Evolutionary conservation across 2,888 invertebrate species (phyloP).

Genomic region (Pemphredon lugubris): DNA sequence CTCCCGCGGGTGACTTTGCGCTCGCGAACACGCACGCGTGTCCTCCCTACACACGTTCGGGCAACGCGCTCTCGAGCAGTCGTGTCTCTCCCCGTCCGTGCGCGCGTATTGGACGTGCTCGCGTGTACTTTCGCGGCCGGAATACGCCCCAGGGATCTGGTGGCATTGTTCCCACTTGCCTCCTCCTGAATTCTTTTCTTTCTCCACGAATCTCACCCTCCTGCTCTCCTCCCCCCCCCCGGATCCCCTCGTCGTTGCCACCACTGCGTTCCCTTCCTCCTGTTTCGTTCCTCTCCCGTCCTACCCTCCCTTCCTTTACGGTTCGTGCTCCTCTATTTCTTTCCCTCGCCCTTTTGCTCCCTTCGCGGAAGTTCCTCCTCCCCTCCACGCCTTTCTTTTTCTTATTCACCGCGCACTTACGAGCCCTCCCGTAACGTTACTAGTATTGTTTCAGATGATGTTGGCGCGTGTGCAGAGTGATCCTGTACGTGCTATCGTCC

Average conservation of each 20-base stretch:
- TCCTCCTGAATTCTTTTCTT: constrained; percentile 17
- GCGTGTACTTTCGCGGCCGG: constrained; percentile 22
- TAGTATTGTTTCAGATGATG: constrained; percentile 17
- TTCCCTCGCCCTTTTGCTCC: background rate
- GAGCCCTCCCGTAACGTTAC: constrained; percentile 5
- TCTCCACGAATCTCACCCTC: constrained; percentile 7
- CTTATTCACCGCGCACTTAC: constrained; percentile 27
- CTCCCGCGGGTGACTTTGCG: too few relatives aligned
- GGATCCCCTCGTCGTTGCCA: background rate
- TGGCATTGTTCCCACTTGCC: constrained; percentile 52
- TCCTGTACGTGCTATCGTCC: too few relatives aligned
- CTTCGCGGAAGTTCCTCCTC: background rate
- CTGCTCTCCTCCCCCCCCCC: background rate
- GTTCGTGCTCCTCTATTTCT: constrained; percentile 6
- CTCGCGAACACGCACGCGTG: constrained; percentile 12
- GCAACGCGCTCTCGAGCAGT: background rate
- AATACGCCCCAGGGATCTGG: constrained; percentile 62
- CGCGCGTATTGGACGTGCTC: too few relatives aligned
- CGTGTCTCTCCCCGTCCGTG: background rate
- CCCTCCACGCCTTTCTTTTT: background rate
- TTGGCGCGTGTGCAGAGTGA: constrained; percentile 2
- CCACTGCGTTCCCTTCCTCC: background rate
- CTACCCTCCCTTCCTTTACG: background rate
- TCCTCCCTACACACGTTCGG: background rate
- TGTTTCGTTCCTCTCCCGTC: background rate